Conservation (phyloP, 2,113 vertebrate genomes). For the Gadus chalcogrammus region DNA sequence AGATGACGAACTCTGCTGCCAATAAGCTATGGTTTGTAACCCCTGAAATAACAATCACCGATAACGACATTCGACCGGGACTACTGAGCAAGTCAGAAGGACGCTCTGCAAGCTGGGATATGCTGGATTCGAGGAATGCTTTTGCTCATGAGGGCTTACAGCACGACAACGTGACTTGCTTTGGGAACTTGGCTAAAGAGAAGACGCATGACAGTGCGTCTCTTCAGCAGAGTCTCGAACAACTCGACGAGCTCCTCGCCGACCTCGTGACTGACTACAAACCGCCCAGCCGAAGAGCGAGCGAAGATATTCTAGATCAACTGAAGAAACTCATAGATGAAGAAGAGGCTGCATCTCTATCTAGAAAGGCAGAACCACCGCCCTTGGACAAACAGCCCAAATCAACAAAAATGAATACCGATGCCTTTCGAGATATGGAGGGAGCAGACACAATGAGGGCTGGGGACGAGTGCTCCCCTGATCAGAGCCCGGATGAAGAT, state of each 20-base stretch:
- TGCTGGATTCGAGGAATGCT: constrained; percentile 71
- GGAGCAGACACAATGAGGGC: constrained; percentile 66
- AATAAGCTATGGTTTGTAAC: constrained; percentile 91
- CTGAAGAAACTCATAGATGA: constrained; percentile 84
- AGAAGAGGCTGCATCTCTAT: constrained; percentile 62
- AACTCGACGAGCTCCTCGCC: constrained; percentile 92
- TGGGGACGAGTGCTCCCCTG: constrained; percentile 83
- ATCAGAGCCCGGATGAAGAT: constrained; percentile 90
- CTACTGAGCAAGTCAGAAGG: constrained; percentile 70
- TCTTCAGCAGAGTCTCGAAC: constrained; percentile 91
- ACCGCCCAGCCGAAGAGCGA: constrained; percentile 70
- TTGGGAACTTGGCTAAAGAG: constrained; percentile 63
- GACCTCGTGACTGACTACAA: constrained; percentile 95
- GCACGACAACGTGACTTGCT: constrained; percentile 45
- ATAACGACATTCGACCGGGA: constrained; percentile 84
- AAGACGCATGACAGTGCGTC: constrained; percentile 73
- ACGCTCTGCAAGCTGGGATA: constrained; percentile 82
- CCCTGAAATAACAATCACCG: constrained; percentile 96
- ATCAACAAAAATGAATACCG: constrained; percentile 68
- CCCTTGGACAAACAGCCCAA: constrained; percentile 83
- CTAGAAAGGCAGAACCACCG: constrained; percentile 62
- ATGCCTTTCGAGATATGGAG: constrained; percentile 65
- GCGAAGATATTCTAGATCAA: constrained; percentile 82
- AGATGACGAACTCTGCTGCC: constrained; percentile 62
- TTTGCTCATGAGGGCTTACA: constrained; percentile 55